Evolutionary conservation across 2,797 vertebrate genomes (phyloP).

Genomic region (Danionella dracula): DNA sequence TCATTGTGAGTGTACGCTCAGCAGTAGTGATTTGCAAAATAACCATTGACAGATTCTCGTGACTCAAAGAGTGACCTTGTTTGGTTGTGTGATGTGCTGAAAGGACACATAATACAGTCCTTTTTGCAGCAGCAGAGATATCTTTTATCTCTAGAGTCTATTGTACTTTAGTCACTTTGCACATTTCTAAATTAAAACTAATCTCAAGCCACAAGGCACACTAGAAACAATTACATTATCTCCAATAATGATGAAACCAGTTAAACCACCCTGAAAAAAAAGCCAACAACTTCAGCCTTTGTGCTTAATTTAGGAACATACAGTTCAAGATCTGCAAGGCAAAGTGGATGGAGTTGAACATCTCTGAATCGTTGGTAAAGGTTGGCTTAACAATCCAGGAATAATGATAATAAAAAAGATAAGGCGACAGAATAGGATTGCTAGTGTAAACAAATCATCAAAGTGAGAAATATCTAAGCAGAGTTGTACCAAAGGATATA

Average conservation of each 20-base stretch:
- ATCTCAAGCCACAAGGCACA: conserved; percentile 9
- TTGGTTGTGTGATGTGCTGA: neutral
- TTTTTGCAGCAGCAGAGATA: neutral
- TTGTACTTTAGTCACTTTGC: conserved; percentile 8
- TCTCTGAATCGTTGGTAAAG: neutral
- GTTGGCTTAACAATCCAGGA: neutral
- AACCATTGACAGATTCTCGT: neutral
- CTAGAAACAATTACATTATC: conserved; percentile 15
- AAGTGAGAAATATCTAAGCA: no score
- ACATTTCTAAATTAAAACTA: conserved; percentile 11
- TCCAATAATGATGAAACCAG: neutral
- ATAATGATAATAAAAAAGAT: neutral
- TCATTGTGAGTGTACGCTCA: neutral
- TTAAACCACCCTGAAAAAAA: neutral
- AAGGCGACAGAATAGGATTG: no score
- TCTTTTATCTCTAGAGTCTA: conserved; percentile 10
- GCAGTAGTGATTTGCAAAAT: neutral
- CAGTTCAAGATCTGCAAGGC: neutral
- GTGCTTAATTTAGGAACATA: neutral
- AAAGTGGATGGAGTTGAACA: no score
- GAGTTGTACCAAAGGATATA: no score
- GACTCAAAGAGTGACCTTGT: conserved; percentile 6
- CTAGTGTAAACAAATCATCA: no score
- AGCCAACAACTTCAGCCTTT: neutral
- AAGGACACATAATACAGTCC: neutral